Evolutionary conservation across 2,113 vertebrate genomes (phyloP).

Genomic region (Centropristis striata): DNA sequence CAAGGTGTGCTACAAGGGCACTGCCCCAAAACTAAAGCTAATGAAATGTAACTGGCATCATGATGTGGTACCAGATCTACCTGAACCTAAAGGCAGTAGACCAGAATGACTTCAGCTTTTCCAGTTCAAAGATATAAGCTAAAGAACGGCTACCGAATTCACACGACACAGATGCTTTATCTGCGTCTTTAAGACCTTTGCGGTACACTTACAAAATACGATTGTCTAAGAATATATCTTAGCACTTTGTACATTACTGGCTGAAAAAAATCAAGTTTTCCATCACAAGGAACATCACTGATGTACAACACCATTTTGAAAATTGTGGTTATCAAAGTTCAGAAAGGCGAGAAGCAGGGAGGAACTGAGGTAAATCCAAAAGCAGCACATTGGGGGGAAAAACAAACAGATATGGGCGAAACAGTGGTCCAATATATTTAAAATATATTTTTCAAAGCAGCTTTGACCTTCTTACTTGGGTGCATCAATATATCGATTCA

Average conservation of each 20-base stretch:
- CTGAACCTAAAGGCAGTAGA: background rate
- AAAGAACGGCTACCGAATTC: background rate
- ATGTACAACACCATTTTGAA: constrained; percentile 33
- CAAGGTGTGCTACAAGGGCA: background rate
- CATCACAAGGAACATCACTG: background rate
- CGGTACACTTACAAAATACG: constrained; percentile 37
- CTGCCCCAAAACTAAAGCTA: background rate
- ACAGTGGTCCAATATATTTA: constrained; percentile 25
- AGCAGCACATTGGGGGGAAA: background rate
- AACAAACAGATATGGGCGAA: constrained; percentile 11
- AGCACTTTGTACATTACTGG: constrained; percentile 3
- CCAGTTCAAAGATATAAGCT: background rate
- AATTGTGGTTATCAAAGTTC: background rate
- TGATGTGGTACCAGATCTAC: too few relatives aligned
- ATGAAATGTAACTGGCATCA: background rate
- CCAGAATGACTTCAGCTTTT: background rate
- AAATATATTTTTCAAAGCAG: constrained; percentile 8
- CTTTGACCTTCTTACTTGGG: background rate
- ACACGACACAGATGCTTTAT: background rate
- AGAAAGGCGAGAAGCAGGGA: background rate
- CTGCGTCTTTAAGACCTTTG: constrained; percentile 52
- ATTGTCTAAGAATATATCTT: constrained; percentile 11
- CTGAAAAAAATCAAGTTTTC: background rate
- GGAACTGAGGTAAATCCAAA: background rate
- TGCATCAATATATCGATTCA: too few relatives aligned